Percentiles rank a stretch among this genome's conserved stretches.
Evolutionary conservation across 2,113 vertebrate genomes (phyloP).

Genomic region (Hippocampus abdominalis): DNA sequence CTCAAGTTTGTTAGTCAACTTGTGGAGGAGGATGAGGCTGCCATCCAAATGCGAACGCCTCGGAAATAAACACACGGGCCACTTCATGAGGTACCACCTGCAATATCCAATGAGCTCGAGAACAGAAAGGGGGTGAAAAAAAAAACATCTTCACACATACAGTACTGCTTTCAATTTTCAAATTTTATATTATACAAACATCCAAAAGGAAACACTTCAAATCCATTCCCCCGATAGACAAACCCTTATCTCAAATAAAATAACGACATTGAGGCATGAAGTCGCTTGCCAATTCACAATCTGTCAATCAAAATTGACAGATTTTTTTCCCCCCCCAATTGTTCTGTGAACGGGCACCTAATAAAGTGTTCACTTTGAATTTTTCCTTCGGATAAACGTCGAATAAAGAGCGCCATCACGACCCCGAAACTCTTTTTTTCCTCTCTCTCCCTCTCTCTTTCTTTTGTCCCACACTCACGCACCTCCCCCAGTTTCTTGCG

Average conservation of each 20-base stretch:
- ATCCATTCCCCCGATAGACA: too few species aligned
- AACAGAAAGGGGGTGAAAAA: too few species aligned
- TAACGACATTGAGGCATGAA: too few species aligned
- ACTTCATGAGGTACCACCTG: background rate
- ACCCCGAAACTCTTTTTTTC: background rate
- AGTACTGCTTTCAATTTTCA: too few species aligned
- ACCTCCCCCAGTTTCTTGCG: slow-evolving; percentile 33
- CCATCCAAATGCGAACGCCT: background rate
- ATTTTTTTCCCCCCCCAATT: background rate
- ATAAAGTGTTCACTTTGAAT: background rate
- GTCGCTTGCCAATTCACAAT: too few species aligned
- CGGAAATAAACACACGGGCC: background rate
- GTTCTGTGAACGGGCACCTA: background rate
- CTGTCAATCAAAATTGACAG: too few species aligned
- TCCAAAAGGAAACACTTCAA: too few species aligned
- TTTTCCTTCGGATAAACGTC: background rate
- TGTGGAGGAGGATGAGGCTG: background rate
- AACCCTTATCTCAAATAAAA: too few species aligned
- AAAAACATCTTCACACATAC: too few species aligned
- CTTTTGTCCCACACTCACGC: slow-evolving; percentile 18
- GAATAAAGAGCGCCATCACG: background rate
- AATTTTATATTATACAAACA: background rate
- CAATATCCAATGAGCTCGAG: too few species aligned
- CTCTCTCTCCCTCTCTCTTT: slow-evolving; percentile 11
- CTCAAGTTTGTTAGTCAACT: background rate